phyloP scores from a whole-genome alignment of 2,888 invertebrate genomes.

The Drosophila borealis region DNA sequence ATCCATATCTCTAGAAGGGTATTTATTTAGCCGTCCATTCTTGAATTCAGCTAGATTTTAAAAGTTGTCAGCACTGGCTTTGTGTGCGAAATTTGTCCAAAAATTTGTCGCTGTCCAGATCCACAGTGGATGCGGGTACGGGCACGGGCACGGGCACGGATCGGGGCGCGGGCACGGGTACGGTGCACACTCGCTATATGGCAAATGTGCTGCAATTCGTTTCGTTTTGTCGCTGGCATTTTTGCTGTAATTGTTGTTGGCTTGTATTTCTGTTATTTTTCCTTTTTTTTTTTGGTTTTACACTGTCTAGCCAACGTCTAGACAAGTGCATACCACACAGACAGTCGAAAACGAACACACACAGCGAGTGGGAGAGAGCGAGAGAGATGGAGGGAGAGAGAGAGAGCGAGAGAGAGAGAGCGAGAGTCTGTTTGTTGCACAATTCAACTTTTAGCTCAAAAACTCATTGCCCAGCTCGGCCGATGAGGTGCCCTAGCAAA shows the following conservation, averaged over 20 bases:
- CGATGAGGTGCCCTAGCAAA: constrained; percentile 6
- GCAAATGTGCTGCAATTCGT: constrained; percentile 75
- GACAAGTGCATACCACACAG: constrained; percentile 82
- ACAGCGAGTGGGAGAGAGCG: constrained; percentile 35
- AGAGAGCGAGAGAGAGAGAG: constrained; percentile 29
- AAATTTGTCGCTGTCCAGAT: constrained; percentile 65
- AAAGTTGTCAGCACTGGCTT: too few species aligned
- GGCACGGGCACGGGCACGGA: neutral
- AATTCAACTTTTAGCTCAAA: constrained; percentile 80
- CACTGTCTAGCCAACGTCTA: constrained; percentile 84
- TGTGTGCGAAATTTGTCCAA: constrained; percentile 30
- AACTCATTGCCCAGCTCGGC: constrained; percentile 75
- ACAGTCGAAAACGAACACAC: constrained; percentile 57
- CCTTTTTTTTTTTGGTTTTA: constrained; percentile 79
- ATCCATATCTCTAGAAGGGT: too few species aligned
- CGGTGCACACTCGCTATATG: constrained; percentile 34
- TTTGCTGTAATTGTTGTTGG: constrained; percentile 59
- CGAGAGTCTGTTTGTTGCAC: constrained; percentile 71
- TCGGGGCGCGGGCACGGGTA: neutral
- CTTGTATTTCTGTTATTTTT: constrained; percentile 50
- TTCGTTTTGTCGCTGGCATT: constrained; percentile 76
- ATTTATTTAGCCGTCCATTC: too few species aligned
- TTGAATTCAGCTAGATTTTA: too few species aligned
- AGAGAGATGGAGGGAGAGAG: constrained; percentile 22
- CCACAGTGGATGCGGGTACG: neutral